phyloP scores from a whole-genome alignment of 2,113 vertebrate species.

The Hippocampus mohnikei region DNA sequence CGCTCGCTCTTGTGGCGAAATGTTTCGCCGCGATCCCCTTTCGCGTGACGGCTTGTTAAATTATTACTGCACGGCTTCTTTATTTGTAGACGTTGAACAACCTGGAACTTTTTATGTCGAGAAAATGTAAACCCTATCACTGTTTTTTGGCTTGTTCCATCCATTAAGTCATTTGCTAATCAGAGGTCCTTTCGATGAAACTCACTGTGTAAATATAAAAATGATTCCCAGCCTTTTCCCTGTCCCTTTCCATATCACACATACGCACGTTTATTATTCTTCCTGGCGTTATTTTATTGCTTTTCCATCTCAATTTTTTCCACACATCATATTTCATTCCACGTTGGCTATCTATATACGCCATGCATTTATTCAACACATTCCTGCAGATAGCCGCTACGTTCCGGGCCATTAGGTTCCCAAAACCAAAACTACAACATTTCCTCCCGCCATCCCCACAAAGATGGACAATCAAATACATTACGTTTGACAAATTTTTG shows the following conservation, averaged over 20 bases:
- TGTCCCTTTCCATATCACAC: background rate
- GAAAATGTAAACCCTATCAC: background rate
- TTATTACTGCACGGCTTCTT: background rate
- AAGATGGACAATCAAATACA: background rate
- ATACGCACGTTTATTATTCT: constrained; percentile 1
- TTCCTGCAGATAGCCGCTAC: constrained; percentile 2
- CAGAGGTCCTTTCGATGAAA: background rate
- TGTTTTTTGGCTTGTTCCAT: background rate
- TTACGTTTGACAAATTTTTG: background rate
- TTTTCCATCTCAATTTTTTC: background rate
- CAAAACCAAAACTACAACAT: constrained; percentile 3
- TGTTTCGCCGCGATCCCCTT: constrained; percentile 8
- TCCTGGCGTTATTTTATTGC: background rate
- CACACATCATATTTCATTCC: background rate
- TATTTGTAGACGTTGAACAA: background rate
- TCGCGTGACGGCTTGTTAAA: constrained; percentile 2
- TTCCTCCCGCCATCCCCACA: background rate
- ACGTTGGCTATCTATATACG: constrained; percentile 5
- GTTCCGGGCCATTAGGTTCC: background rate
- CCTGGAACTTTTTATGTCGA: background rate
- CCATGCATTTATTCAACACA: constrained; percentile 8
- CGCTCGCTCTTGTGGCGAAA: background rate
- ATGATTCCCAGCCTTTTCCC: constrained; percentile 2
- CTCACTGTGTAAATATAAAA: constrained; percentile 1
- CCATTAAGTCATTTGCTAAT: background rate